Evolutionary conservation across 2,797 vertebrate genomes (phyloP).

Genomic region (Melanotaenia pygmaea): DNA sequence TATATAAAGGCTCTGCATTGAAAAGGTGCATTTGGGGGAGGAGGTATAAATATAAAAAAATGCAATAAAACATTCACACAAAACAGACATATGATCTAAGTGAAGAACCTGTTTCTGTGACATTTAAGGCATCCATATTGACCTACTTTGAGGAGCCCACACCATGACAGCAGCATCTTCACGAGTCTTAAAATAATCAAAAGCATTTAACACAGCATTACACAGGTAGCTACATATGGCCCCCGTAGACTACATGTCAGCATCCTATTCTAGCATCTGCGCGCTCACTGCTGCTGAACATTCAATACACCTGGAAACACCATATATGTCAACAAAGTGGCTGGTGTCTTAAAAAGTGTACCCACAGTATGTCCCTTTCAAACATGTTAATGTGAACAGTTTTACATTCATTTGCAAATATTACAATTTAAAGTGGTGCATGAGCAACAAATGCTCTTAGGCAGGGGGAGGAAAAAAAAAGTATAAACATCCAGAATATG

Average conservation of each 20-base stretch:
- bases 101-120: conserved; percentile 39
- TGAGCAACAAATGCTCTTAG: conserved; percentile 27
- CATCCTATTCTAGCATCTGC: conserved; percentile 30
- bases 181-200: conserved; percentile 52
- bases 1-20: conserved; percentile 56
- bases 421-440: conserved; percentile 49
- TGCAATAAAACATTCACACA: conserved; percentile 49
- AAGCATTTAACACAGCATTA: conserved; percentile 48
- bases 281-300: conserved; percentile 52
- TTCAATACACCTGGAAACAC: conserved; percentile 50
- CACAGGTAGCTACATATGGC: conserved; percentile 57
- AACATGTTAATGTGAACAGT: conserved; percentile 41
- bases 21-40: conserved; percentile 19
- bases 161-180: conserved; percentile 57
- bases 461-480: conserved; percentile 1
- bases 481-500: conserved; percentile 18
- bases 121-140: conserved; percentile 59
- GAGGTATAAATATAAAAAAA: conserved; percentile 56
- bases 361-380: conserved; percentile 47
- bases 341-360: conserved; percentile 62
- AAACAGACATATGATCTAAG: conserved; percentile 36
- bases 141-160: conserved; percentile 44
- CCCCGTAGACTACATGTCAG: conserved; percentile 44
- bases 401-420: conserved; percentile 64
- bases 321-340: conserved; percentile 65